phyloP scores from a whole-genome alignment of 2,888 invertebrate genomes.

The Diploptera punctata region DNA sequence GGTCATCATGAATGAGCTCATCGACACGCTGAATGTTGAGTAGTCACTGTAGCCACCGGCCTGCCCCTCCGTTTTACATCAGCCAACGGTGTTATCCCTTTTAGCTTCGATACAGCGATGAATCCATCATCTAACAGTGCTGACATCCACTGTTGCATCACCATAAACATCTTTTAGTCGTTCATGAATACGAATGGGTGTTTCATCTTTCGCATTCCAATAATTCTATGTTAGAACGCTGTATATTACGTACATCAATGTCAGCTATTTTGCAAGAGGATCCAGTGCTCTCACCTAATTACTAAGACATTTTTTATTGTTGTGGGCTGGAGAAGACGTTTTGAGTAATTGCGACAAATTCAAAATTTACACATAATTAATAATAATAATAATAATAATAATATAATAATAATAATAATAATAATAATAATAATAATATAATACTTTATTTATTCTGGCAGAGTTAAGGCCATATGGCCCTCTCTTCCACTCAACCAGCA shows the following conservation, averaged over 20 bases:
- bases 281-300: not conserved
- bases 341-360: no score
- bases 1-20: constrained; percentile 14
- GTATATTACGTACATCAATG: not conserved
- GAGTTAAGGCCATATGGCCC: no score
- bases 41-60: not conserved
- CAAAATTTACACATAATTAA: no score
- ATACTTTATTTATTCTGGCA: no score
- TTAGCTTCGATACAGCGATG: not conserved
- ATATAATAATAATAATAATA: no score
- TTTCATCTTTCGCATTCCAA: not conserved
- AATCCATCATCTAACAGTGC: not conserved
- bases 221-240: not conserved
- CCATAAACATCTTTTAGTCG: not conserved
- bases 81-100: not conserved
- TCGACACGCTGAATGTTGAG: constrained; percentile 8
- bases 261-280: not conserved
- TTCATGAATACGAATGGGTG: not conserved
- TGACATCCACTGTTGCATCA: not conserved
- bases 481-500: no score
- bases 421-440: no score
- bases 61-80: not conserved
- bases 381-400: no score
- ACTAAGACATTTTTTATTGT: no score
- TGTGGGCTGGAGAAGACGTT: no score